phyloP scores from a whole-genome alignment of 1,140 invertebrate species.

The Tenebrio molitor region DNA sequence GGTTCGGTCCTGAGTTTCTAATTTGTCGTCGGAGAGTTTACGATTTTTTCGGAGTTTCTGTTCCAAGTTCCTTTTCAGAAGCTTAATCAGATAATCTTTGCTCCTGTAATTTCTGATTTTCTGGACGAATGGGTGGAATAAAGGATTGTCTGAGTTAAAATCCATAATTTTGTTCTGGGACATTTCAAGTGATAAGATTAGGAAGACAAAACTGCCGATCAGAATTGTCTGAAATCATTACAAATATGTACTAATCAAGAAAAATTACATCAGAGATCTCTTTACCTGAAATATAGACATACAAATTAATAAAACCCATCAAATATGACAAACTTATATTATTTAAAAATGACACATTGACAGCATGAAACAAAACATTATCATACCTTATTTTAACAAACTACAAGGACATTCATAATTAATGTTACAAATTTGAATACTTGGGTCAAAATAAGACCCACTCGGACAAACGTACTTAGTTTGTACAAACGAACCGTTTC shows the following conservation, averaged over 20 bases:
- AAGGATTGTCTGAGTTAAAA: constrained; percentile 10
- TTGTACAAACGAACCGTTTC: constrained; percentile 29
- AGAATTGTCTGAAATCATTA: constrained; percentile 13
- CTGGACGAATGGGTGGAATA: constrained; percentile 9
- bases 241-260: too few species aligned
- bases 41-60: constrained; percentile 6
- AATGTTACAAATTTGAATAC: constrained; percentile 33
- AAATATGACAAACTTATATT: constrained; percentile 25
- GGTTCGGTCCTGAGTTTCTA: too few species aligned
- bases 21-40: background rate
- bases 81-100: constrained; percentile 12
- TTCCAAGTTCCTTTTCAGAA: constrained; percentile 3
- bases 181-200: constrained; percentile 14
- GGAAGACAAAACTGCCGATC: background rate
- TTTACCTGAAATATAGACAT: constrained; percentile 9
- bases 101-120: constrained; percentile 13
- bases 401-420: constrained; percentile 34
- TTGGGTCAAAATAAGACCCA: constrained; percentile 42
- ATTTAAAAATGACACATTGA: too few species aligned
- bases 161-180: constrained; percentile 3
- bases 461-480: constrained; percentile 37
- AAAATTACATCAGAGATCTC: constrained; percentile 5
- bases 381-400: constrained; percentile 16
- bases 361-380: too few species aligned
- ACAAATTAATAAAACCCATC: background rate